These are phyloP conservation scores for Hyposoter dolosus DNA, from an alignment of 2,888 invertebrate genomes.

Conservation along the genomic window DNA sequence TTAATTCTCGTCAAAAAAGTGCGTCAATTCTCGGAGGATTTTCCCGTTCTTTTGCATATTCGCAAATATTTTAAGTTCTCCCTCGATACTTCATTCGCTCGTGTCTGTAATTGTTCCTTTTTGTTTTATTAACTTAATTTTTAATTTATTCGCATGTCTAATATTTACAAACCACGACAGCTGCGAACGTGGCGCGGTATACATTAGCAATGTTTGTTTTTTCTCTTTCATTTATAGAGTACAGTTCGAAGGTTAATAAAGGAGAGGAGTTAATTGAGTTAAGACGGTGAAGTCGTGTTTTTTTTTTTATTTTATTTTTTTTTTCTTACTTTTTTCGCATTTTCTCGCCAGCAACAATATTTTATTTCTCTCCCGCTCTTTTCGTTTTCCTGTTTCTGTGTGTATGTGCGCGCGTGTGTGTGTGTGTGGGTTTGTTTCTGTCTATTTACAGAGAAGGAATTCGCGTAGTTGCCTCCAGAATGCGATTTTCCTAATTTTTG, in stretches of 20 bases:
- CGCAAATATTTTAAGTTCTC: constrained; percentile 48
- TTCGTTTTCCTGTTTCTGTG: neutral
- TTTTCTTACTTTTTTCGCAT: constrained; percentile 13
- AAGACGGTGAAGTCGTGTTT: constrained; percentile 60
- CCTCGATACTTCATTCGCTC: constrained; percentile 33
- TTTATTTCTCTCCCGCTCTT: constrained; percentile 29
- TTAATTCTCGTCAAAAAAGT: constrained; percentile 5
- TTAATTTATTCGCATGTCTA: constrained; percentile 56
- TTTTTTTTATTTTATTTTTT: constrained; percentile 43
- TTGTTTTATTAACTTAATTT: constrained; percentile 33
- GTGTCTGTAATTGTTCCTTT: constrained; percentile 31
- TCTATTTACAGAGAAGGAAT: constrained; percentile 64
- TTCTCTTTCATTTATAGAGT: constrained; percentile 64
- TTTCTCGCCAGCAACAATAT: constrained; percentile 18
- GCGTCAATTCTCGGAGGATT: constrained; percentile 7
- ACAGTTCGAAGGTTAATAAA: constrained; percentile 68
- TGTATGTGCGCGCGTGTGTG: constrained; percentile 20
- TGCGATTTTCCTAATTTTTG: neutral
- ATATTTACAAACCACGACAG: constrained; percentile 63
- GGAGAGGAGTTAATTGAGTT: constrained; percentile 66
- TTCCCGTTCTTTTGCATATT: constrained; percentile 51
- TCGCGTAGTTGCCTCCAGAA: constrained; percentile 51
- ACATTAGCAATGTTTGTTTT: constrained; percentile 56
- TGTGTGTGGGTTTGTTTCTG: neutral
- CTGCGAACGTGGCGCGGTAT: constrained; percentile 56